phyloP scores from a whole-genome alignment of 92 coral and sea anemone genomes.

The Bergia puertoricense region DNA sequence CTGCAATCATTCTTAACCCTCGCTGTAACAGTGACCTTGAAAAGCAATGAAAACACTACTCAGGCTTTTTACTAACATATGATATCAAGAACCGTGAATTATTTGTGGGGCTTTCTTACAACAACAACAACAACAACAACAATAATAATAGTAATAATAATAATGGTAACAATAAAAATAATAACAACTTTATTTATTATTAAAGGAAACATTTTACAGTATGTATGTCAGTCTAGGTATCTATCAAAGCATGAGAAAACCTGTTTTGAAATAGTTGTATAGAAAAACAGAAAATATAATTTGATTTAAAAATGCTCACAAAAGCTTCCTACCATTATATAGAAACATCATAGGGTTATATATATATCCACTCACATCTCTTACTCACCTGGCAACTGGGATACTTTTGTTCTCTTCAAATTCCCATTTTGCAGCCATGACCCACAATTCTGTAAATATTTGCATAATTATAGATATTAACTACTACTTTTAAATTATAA shows the following conservation, averaged over 20 bases:
- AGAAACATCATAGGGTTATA: not conserved
- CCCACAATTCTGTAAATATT: slow-evolving; percentile 76
- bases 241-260: no score
- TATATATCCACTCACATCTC: not conserved
- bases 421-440: slow-evolving; percentile 99
- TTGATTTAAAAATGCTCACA: not conserved
- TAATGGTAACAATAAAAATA: no score
- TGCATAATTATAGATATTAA: no score
- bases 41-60: not conserved
- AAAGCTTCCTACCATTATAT: not conserved
- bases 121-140: not conserved
- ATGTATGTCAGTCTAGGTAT: no score
- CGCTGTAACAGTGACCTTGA: slow-evolving; percentile 74
- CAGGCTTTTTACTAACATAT: not conserved
- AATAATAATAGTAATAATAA: not conserved
- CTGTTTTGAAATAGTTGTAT: not conserved
- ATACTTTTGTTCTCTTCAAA: slow-evolving; percentile 94
- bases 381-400: slow-evolving; percentile 73
- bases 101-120: not conserved
- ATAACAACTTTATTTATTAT: no score
- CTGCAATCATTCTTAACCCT: slow-evolving; percentile 80
- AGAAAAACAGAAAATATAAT: not conserved
- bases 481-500: no score
- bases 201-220: no score
- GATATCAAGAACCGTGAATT: not conserved